These are phyloP conservation scores for Otus sunia DNA, from an alignment of 2,113 vertebrate genomes.

Conservation along the genomic window DNA sequence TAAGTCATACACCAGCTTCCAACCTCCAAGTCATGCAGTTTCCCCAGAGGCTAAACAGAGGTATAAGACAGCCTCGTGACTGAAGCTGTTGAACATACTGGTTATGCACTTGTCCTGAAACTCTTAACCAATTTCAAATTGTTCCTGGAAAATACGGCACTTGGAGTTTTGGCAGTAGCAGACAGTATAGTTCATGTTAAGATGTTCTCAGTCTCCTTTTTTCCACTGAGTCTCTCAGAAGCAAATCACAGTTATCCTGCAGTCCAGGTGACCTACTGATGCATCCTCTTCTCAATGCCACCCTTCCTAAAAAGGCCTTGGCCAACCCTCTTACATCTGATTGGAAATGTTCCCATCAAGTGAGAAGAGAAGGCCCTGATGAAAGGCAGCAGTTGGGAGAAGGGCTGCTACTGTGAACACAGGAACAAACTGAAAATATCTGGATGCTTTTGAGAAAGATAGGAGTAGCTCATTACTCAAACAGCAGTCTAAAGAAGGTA, in stretches of 20 bases:
- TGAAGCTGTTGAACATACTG: background rate
- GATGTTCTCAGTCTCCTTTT: background rate
- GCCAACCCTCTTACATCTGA: background rate
- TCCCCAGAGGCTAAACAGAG: background rate
- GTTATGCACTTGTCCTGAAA: background rate
- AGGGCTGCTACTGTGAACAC: background rate
- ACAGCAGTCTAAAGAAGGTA: background rate
- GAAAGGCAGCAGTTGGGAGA: background rate
- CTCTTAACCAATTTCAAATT: background rate
- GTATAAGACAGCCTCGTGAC: background rate
- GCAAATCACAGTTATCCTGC: background rate
- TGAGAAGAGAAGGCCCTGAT: background rate
- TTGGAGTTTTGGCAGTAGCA: background rate
- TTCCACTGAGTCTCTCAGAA: background rate
- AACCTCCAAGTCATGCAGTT: background rate
- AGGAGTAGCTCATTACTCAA: background rate
- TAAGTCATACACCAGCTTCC: background rate
- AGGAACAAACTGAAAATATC: background rate
- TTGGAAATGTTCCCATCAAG: background rate
- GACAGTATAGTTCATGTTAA: background rate
- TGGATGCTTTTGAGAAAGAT: background rate
- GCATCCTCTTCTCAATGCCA: background rate
- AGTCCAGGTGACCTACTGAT: background rate
- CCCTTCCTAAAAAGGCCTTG: background rate
- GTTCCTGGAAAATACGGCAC: background rate